Percentiles rank a stretch among this genome's conserved stretches.
Evolutionary conservation across 1,140 invertebrate species (phyloP).

Genomic region (Phocides pigmalion): DNA sequence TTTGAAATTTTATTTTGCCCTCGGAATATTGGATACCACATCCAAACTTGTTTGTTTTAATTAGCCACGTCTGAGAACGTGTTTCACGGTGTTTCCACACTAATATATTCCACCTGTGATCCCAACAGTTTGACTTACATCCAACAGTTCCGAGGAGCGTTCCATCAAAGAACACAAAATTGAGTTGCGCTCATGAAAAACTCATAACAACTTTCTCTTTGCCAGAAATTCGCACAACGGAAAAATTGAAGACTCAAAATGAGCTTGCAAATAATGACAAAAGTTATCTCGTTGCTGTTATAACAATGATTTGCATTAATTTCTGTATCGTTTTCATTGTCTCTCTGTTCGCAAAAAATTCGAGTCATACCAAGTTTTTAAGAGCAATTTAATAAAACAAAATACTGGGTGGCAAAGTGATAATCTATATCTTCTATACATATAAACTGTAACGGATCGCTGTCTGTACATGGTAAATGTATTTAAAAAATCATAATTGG

Average conservation of each 20-base stretch:
- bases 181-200: constrained; percentile 31
- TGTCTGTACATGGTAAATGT: no score
- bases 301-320: constrained; percentile 9
- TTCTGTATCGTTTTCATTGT: constrained; percentile 3
- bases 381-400: no score
- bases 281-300: constrained; percentile 6
- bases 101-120: constrained; percentile 76
- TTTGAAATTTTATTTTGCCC: no score
- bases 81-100: constrained; percentile 55
- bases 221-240: constrained; percentile 3
- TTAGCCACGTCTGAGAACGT: constrained; percentile 22
- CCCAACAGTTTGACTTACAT: constrained; percentile 61
- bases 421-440: no score
- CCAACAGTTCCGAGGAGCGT: constrained; percentile 22
- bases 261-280: constrained; percentile 28
- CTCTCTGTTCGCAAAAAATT: no score
- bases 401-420: no score
- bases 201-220: constrained; percentile 8
- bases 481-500: no score
- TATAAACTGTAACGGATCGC: no score
- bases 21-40: constrained; percentile 36
- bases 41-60: constrained; percentile 37
- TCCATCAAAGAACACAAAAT: constrained; percentile 27
- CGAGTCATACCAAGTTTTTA: no score
- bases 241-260: constrained; percentile 21